Evolutionary conservation across 2,797 vertebrate genomes (phyloP), one percentile per base, ranked within the genome.

Genomic region (Austrolebias charrua): DNA sequence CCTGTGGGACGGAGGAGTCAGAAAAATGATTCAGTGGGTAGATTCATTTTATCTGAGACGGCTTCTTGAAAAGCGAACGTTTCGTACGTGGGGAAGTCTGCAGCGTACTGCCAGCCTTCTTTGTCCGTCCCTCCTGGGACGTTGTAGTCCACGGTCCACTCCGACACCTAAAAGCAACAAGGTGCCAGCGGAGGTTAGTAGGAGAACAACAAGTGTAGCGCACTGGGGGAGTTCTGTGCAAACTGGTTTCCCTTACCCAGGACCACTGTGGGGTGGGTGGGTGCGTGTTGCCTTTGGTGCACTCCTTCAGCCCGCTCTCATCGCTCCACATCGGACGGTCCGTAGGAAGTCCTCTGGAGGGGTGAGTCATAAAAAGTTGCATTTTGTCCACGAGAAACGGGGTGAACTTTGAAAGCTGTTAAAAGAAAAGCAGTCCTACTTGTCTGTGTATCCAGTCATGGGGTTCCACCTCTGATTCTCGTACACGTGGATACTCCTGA

Each of bases 391-490:
- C 24, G 3, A 24, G 3, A 24, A 0, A 40, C 24, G 15, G n/a
- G 15, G 4, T 11, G 7, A 15, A 29, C 35, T 20, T 5, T 24
- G 42, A 49, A 29, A 31, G 10, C 0, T 40, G 7, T 15, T 4
- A 42, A 35, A 24, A 28, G 60, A 5, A 4, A 55, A 31, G 35
- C 15, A 13, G 10, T 55, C 46, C 14, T 81, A 97, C 98, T 95
- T 96, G 93, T 95, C 94, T 62, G 95, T 95, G 40, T 98, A 99
- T 85, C 98, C 97, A 0, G 96, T 95, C 89, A 99, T 91, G 0
- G 97, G 98, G 81, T 99, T 99, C 98, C 98, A 99, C 45, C 98
- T 94, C 78, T 99, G 98, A 78, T 99, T 99, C 90, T 99, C 97
- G 1, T 96, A 99, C 82, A 99, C 93, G 57, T 92, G 91, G 40